A percentile compares a stretch with the other conserved stretches of the same genome.
Evolutionary conservation across 2,113 vertebrate genomes (phyloP).

Genomic region (Talpa occidentalis): DNA sequence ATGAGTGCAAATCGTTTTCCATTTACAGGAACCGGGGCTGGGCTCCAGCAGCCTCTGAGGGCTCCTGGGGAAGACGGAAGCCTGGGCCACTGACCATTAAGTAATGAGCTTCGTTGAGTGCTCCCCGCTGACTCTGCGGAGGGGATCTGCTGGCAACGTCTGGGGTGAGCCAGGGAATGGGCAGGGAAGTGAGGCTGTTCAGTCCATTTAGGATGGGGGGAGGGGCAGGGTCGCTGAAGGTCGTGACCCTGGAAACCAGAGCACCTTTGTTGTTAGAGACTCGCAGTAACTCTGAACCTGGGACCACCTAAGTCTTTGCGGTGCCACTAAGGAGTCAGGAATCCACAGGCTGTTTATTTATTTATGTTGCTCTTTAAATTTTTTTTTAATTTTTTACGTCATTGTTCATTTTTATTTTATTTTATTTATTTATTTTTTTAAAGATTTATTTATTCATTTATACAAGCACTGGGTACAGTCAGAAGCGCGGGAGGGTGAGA

Average conservation of each 20-base stretch:
- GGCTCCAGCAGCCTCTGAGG: constrained; percentile 60
- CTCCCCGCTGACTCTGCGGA: constrained; percentile 56
- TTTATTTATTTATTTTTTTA: too few relatives aligned
- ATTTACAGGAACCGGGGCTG: constrained; percentile 69
- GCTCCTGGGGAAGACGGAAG: not conserved
- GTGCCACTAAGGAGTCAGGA: not conserved
- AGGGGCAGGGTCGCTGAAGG: not conserved
- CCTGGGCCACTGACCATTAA: constrained; percentile 64
- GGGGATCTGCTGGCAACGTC: not conserved
- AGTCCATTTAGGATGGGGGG: not conserved
- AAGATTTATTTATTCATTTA: too few relatives aligned
- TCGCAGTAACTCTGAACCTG: not conserved
- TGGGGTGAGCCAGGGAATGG: not conserved
- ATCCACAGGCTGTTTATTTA: not conserved
- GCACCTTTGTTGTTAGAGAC: not conserved
- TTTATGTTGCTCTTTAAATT: too few relatives aligned
- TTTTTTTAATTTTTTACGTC: too few relatives aligned
- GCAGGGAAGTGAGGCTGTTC: not conserved
- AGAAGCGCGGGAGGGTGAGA: too few relatives aligned
- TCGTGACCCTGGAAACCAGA: not conserved
- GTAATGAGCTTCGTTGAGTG: constrained; percentile 46
- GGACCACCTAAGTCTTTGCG: not conserved
- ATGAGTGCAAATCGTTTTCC: constrained; percentile 73
- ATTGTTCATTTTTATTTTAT: too few relatives aligned
- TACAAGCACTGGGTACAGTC: too few relatives aligned